Evolutionary conservation across 2,888 invertebrate genomes (phyloP), one percentile per base, ranked within the genome.

Genomic region (Drosophila melanosoma): DNA sequence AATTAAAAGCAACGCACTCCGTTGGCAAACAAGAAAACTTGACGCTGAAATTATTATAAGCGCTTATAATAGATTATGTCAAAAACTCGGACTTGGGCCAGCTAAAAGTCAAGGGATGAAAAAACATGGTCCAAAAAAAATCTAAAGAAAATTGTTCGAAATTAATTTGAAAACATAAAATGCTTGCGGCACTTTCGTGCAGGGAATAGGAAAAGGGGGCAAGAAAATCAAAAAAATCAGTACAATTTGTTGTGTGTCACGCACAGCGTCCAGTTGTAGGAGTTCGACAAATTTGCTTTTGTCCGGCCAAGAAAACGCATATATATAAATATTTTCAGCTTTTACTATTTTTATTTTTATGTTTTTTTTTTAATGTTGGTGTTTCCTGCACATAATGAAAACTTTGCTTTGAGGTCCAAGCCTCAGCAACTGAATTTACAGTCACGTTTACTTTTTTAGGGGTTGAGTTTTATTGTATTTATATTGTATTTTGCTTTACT

Each of bases 21-120:
- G 29, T 0, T 17, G 1, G 8, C 32, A 33, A 62, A 56, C 33
- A 53, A 23, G 52, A 69, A 64, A 70, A 76, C 53, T 62, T 63
- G 65, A 57, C 54, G 60, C 56, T 61, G 54, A 79, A 79, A 82
- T 79, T 80, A 69, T 81, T 76, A 69, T 70, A 74, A 76, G 74
- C 60, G 71, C 76, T 81, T 83, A 76, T 79, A 81, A 83, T 73
- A 81, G 83, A 85, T 83, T 86, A 76, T 79, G 72, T 81, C 75
- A 75, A 80, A 75, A 80, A 72, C 67, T 66, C 53, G 70, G 58
- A 75, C 61, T 72, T 75, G 45, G 52, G 74, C 62, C 67, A 35
- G 63, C 56, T 20, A 66, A 71, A 72, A 62, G 72, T 62, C 71
- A 67, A 48, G 57, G 51, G 32, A 57, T 29, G 32, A n/a, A 51